Evolutionary conservation across 2,113 vertebrate species (phyloP), one percentile per base, ranked within the genome.

Genomic region (Ochotona curzoniae): DNA sequence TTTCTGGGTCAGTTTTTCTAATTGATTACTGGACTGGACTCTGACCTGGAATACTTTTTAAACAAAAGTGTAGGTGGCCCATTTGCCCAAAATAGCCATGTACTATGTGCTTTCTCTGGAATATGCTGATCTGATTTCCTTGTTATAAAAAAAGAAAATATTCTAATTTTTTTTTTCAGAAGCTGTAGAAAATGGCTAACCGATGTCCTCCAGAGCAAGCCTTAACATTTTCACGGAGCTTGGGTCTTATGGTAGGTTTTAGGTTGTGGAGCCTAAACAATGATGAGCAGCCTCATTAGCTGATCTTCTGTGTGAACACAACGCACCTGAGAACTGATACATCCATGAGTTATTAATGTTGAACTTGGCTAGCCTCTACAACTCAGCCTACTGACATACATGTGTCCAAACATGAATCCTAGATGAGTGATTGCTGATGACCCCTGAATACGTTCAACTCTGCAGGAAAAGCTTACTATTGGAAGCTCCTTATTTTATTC

Each of bases 31-130:
- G 10, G 18, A 69, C 54, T 83, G 17, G 25, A 87, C 38, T 75
- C 32, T 74, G 51, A 66, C 64, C 79, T 70, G 49, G 5, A 74
- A 75, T 66, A 60, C 21, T 7, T 78, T 17, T 25, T 57, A 80
- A 44, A 75, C 87, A 21, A 69, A 60, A 90, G 49, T 38, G 11
- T 47, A 21, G 25, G 35, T 92, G 30, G 13, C 26, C 18, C 20
- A 32, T 93, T 79, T 91, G n/a, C 47, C 90, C 87, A 94, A 75
- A 94, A 75, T 78, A 88, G 4, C 1, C 14, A 12, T 18, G 26
- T 32, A 5, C 47, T 28, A 30, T 54, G 28, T 3, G 26, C 28
- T 81, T 94, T 15, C 11, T 92, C 54, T 47, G 47, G 73, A 38
- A 80, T 28, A 78, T 49, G 28, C 1, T 57, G 17, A 8, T 38